Evolutionary conservation across 2,888 invertebrate species (phyloP), one percentile per base, ranked within the genome.

Genomic region (Pristionchus arcanus): DNA sequence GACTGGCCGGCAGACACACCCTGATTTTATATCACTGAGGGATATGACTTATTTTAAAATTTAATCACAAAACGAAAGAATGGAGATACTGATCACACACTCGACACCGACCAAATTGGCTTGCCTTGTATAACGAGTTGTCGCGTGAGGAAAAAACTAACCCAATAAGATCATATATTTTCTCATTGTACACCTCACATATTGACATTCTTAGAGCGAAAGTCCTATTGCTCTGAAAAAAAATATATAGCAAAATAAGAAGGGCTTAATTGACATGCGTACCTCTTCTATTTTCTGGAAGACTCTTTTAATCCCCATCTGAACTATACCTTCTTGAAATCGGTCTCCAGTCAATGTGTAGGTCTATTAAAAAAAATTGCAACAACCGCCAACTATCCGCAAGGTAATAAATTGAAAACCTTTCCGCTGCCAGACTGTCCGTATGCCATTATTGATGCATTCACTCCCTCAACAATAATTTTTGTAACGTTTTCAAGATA

Each of bases 81-180:
- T 49, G 42, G 42, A 49, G 4, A 49, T 49, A 49, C 13, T 49
- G 42, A 49, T 9, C 42, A 49, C 42, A 13, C 11, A 13, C 42
- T 49, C 11, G 42, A 49, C 42, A 11, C 9, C 42, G 42, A 49
- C 42, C 42, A 13, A 49, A 49, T 13, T 49, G 42, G 42, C 42
- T 49, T 49, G 42, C 42, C 42, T 49, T 49, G 42, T 49, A 11
- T 49, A 49, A 49, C 9, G 42, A 11, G 42, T 13, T 11, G 42
- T 49, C 42, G 13, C 9, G 42, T 9, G 42, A 13, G 42, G 42
- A n/a, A 31, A 34, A 63, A 15, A 53, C 88, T 19, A 31, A 74
- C 88, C 88, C 88, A 25, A 88, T 42, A 5, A 88, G 59, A 88
- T 88, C 88, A 15, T 16, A 55, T 71, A 88, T 74, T 49, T 55